Percentiles rank a stretch among this genome's conserved stretches.
phyloP scores from a whole-genome alignment of 2,888 invertebrate species.

The Melanostoma scalare region DNA sequence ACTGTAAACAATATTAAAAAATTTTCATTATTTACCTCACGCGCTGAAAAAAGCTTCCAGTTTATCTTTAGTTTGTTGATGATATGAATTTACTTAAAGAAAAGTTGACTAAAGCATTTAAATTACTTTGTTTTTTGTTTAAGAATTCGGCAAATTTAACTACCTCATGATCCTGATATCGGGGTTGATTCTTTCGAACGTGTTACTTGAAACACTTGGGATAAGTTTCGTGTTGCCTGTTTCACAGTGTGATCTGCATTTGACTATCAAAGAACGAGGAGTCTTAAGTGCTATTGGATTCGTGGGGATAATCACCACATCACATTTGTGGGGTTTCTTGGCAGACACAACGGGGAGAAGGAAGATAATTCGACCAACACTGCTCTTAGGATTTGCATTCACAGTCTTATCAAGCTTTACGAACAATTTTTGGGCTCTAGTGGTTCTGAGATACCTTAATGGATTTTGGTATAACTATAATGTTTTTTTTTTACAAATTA shows the following conservation, averaged over 20 bases:
- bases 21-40: too few species aligned
- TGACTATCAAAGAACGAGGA: constrained; percentile 80
- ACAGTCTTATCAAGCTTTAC: constrained; percentile 83
- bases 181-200: constrained; percentile 83
- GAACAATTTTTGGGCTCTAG: constrained; percentile 82
- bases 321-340: constrained; percentile 84
- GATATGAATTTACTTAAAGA: too few species aligned
- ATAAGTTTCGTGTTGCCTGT: constrained; percentile 83
- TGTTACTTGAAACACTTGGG: constrained; percentile 82
- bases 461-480: constrained; percentile 82
- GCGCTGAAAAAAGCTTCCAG: too few species aligned
- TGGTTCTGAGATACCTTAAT: constrained; percentile 82
- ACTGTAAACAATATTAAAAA: too few species aligned
- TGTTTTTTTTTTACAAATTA: constrained; percentile 1
- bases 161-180: constrained; percentile 82
- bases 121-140: constrained; percentile 29
- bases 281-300: constrained; percentile 81
- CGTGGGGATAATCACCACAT: constrained; percentile 83
- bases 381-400: constrained; percentile 82
- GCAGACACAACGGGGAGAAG: constrained; percentile 83
- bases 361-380: constrained; percentile 82
- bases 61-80: too few species aligned
- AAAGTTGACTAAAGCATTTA: too few species aligned
- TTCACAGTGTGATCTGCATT: constrained; percentile 81
- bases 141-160: constrained; percentile 84